Evolutionary conservation across 2,797 vertebrate species (phyloP).

Genomic region (Artibeus jamaicensis): DNA sequence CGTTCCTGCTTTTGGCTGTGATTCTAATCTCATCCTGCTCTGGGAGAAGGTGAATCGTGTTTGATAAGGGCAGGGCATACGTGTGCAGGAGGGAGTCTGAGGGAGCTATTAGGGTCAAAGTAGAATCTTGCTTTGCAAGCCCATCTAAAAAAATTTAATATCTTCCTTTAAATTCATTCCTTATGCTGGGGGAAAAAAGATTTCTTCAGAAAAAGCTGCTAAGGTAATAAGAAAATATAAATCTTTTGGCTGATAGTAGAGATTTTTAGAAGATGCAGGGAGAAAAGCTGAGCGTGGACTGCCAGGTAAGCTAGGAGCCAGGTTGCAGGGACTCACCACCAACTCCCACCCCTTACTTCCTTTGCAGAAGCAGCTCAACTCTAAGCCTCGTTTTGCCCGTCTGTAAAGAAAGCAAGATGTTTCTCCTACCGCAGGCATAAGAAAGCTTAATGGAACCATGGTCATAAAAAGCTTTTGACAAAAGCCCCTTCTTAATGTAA

Average conservation of each 20-base stretch:
- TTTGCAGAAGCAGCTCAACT: not conserved
- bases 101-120: constrained; percentile 58
- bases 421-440: not conserved
- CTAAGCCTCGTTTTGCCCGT: not conserved
- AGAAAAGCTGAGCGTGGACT: not conserved
- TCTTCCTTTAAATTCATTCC: constrained; percentile 54
- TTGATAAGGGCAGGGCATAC: not conserved
- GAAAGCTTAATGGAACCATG: constrained; percentile 22
- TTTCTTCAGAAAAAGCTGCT: constrained; percentile 58
- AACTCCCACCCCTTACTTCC: not conserved
- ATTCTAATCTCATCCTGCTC: constrained; percentile 6
- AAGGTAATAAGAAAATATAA: constrained; percentile 60
- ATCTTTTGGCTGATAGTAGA: constrained; percentile 63
- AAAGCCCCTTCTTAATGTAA: not conserved
- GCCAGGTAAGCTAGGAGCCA: constrained; percentile 22
- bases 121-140: constrained; percentile 64
- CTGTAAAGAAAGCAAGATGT: constrained; percentile 3
- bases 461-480: not conserved
- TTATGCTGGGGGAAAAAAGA: not conserved
- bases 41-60: not conserved
- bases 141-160: constrained; percentile 44
- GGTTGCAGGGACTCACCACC: not conserved
- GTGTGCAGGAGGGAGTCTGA: not conserved
- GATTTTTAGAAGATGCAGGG: constrained; percentile 38
- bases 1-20: not conserved